Conservation (phyloP, 2,888 invertebrate genomes). For the Hyles lineata region DNA sequence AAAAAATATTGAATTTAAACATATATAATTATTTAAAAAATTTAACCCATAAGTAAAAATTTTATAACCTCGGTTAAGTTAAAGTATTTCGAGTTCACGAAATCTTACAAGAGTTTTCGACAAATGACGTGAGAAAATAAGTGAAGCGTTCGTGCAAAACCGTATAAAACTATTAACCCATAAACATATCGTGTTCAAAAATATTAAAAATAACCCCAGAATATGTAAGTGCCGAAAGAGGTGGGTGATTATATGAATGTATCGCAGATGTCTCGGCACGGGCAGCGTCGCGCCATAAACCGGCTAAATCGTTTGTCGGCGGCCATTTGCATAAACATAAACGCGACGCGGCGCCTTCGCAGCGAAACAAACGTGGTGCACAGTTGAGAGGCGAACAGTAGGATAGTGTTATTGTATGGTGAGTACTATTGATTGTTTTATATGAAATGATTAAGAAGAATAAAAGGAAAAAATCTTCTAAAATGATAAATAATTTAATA, state of each 20-base stretch:
- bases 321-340: constrained; percentile 67
- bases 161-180: not conserved
- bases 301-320: constrained; percentile 65
- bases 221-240: constrained; percentile 16
- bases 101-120: no score
- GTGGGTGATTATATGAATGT: constrained; percentile 10
- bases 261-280: constrained; percentile 51
- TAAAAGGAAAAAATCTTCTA: no score
- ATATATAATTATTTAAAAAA: no score
- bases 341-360: constrained; percentile 38
- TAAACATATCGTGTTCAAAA: not conserved
- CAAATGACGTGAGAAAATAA: no score
- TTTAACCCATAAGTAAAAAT: no score
- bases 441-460: no score
- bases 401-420: not conserved
- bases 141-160: not conserved
- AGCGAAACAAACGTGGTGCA: constrained; percentile 14
- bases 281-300: constrained; percentile 63
- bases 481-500: no score
- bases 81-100: no score
- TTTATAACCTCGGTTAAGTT: no score
- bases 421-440: not conserved
- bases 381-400: constrained; percentile 1
- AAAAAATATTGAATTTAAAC: no score
- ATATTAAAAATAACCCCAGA: not conserved